Conservation (phyloP, 64 coral and sea anemone species). For the Anthopleura sola region DNA sequence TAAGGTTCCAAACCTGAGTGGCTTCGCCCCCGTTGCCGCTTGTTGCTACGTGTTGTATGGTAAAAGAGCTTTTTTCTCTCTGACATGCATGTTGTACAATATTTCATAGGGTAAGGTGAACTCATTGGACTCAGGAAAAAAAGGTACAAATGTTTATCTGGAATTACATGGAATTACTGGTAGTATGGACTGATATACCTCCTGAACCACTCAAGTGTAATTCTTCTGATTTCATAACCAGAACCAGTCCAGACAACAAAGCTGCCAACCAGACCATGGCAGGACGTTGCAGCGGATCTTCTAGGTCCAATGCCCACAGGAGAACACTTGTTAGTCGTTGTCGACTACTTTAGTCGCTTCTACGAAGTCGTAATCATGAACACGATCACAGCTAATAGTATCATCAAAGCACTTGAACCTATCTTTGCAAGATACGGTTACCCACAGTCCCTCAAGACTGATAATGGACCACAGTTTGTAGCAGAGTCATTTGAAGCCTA, state of each 20-base stretch:
- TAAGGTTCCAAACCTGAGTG: too few relatives aligned
- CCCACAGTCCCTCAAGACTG: neutral
- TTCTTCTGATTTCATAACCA: too few relatives aligned
- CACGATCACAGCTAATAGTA: neutral
- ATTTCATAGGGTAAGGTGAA: too few relatives aligned
- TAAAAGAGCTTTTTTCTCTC: too few relatives aligned
- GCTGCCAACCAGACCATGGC: neutral
- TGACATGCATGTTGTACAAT: too few relatives aligned
- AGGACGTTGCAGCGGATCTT: slow-evolving; percentile 38
- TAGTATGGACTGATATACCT: too few relatives aligned
- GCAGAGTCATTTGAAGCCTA: slow-evolving; percentile 16
- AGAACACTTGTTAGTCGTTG: slow-evolving; percentile 28
- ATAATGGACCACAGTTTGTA: slow-evolving; percentile 25
- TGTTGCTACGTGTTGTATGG: too few relatives aligned
- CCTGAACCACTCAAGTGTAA: too few relatives aligned
- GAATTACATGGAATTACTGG: too few relatives aligned
- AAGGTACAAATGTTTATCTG: too few relatives aligned
- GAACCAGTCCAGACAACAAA: slow-evolving; percentile 46
- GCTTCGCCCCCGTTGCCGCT: too few relatives aligned
- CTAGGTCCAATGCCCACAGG: slow-evolving; percentile 63
- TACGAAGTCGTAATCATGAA: slow-evolving; percentile 37
- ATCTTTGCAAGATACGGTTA: slow-evolving; percentile 43
- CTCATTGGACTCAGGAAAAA: too few relatives aligned
- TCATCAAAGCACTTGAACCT: slow-evolving; percentile 17
- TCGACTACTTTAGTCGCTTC: slow-evolving; percentile 48